Evolutionary conservation across 2,113 vertebrate species (phyloP).

Genomic region (Bubo scandiacus): DNA sequence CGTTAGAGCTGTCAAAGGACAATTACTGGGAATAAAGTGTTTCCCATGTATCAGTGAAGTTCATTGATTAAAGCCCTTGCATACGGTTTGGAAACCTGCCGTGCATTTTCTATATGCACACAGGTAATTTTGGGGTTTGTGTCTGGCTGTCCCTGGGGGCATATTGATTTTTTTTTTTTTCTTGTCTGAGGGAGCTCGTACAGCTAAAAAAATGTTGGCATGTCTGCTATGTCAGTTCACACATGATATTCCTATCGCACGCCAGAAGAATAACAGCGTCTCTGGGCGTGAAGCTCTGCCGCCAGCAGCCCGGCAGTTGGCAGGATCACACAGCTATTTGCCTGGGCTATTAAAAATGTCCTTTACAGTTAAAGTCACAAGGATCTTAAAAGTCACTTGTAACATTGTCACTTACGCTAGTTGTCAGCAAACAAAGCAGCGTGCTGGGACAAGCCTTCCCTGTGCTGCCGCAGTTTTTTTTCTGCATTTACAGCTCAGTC

Average conservation of each 20-base stretch:
- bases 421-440: background rate
- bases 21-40: slow-evolving; percentile 6
- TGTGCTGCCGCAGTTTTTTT: fast-evolving
- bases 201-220: background rate
- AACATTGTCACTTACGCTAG: background rate
- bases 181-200: background rate
- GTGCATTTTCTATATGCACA: background rate
- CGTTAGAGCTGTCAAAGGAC: slow-evolving; percentile 30
- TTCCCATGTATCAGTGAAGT: background rate
- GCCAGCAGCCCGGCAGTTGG: background rate
- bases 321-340: background rate
- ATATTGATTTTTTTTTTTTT: background rate
- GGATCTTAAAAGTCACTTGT: background rate
- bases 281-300: background rate
- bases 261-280: background rate
- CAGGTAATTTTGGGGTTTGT: background rate
- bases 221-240: slow-evolving; percentile 23
- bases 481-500: background rate
- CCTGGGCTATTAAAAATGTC: slow-evolving; percentile 2
- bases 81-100: background rate
- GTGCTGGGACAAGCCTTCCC: background rate
- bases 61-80: background rate
- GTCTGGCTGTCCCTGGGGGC: background rate
- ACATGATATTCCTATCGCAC: background rate
- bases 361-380: slow-evolving; percentile 9